phyloP scores from a whole-genome alignment of 1,140 invertebrate genomes.

The Ips nitidus region DNA sequence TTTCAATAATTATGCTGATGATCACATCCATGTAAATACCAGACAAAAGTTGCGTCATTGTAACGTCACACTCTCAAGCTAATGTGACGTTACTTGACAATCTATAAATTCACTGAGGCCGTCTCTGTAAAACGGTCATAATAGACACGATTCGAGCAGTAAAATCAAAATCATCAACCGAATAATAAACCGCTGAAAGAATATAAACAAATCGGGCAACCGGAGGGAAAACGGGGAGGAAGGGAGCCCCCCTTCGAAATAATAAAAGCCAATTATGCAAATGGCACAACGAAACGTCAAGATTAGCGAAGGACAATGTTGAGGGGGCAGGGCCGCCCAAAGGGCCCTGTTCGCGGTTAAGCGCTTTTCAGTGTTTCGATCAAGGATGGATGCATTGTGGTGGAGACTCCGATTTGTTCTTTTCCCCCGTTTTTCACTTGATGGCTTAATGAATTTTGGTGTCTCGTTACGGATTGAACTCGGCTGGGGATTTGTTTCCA shows the following conservation, averaged over 20 bases:
- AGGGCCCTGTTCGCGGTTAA: constrained; percentile 35
- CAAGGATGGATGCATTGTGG: constrained; percentile 26
- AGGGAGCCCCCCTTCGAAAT: constrained; percentile 10
- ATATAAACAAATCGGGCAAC: not conserved
- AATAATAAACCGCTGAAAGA: not conserved
- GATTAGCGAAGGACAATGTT: constrained; percentile 35
- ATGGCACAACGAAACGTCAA: constrained; percentile 37
- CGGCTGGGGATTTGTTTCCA: constrained; percentile 7
- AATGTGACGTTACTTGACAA: no score
- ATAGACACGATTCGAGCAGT: no score
- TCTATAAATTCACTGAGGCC: no score
- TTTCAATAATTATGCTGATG: no score
- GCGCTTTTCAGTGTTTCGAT: constrained; percentile 42
- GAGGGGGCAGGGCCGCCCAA: constrained; percentile 18
- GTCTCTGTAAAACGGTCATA: no score
- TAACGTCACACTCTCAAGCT: no score
- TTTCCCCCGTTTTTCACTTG: constrained; percentile 27
- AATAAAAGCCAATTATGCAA: constrained; percentile 39
- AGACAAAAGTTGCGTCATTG: no score
- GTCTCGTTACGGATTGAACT: not conserved
- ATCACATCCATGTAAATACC: no score
- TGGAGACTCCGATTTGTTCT: constrained; percentile 38
- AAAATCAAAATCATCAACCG: no score
- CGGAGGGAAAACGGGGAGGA: not conserved
- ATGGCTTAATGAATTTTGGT: constrained; percentile 20